Conservation (phyloP, 2,113 vertebrate species). For the Dascyllus trimaculatus region DNA sequence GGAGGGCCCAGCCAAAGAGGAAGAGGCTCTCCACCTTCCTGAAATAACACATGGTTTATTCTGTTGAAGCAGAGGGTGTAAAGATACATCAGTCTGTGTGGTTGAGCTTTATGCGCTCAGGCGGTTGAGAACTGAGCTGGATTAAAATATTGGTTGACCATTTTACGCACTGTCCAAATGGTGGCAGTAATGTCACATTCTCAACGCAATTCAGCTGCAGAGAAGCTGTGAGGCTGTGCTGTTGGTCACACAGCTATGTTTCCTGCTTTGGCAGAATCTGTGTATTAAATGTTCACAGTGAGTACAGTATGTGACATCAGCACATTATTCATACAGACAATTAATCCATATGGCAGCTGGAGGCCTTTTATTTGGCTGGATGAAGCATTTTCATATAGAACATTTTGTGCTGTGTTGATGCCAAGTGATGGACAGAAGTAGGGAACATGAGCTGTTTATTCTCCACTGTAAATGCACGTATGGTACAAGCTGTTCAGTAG, state of each 20-base stretch:
- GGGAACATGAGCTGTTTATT: background rate
- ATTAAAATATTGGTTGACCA: conserved; percentile 27
- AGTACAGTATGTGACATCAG: conserved; percentile 32
- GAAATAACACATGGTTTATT: conserved; percentile 11
- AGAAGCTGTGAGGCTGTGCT: background rate
- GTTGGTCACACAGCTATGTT: background rate
- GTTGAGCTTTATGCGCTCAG: conserved; percentile 8
- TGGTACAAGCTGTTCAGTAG: background rate
- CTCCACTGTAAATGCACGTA: background rate
- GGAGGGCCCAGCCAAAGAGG: background rate
- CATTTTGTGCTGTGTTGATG: background rate
- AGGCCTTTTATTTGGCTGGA: background rate
- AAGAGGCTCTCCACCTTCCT: background rate
- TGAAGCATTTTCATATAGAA: background rate
- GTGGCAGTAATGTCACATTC: conserved; percentile 68
- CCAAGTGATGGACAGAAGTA: background rate
- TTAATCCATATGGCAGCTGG: background rate
- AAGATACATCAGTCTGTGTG: conserved; percentile 24
- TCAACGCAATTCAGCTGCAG: conserved; percentile 9
- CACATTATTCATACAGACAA: conserved; percentile 9
- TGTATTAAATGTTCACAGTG: conserved; percentile 23
- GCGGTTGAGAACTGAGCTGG: background rate
- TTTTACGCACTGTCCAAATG: conserved; percentile 60
- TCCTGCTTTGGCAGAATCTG: conserved; percentile 21
- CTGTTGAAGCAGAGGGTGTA: background rate